A percentile compares a stretch with the other conserved stretches of the same genome.
Conservation (phyloP, 1,140 invertebrate species). For the Brachionus manjavacas region DNA sequence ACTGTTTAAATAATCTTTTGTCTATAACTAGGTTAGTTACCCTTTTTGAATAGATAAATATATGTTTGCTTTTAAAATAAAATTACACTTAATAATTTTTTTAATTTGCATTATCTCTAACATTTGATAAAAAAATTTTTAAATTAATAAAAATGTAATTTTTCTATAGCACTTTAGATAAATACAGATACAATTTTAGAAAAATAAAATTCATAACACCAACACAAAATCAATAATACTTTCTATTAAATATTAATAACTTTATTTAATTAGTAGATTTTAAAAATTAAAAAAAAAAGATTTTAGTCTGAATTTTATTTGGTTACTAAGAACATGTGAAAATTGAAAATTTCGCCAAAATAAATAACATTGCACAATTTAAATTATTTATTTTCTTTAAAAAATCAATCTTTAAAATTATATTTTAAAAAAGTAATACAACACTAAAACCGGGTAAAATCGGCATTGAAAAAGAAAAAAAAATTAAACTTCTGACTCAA, state of each 20-base stretch:
- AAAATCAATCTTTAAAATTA: neutral
- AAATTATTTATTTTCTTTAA: neutral
- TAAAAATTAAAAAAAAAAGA: no score
- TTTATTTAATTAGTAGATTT: no score
- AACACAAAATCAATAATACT: no score
- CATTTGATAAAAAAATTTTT: neutral
- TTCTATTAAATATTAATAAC: no score
- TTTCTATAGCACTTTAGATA: no score
- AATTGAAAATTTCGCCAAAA: no score
- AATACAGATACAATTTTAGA: no score
- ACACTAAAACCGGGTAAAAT: neutral
- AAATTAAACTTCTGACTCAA: constrained; percentile 40
- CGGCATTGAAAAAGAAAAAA: neutral
- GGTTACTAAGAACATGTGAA: no score
- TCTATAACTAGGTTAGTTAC: neutral
- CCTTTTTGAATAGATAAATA: neutral
- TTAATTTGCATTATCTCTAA: neutral
- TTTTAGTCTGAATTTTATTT: no score
- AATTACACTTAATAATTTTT: neutral
- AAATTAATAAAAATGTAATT: neutral
- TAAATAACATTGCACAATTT: no score
- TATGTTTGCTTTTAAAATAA: neutral
- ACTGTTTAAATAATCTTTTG: neutral
- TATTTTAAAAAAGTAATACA: neutral
- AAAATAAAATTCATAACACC: no score